Percentiles rank a stretch among this genome's conserved stretches.
Conservation (phyloP, 2,113 vertebrate genomes). For the Sterna hirundo region DNA sequence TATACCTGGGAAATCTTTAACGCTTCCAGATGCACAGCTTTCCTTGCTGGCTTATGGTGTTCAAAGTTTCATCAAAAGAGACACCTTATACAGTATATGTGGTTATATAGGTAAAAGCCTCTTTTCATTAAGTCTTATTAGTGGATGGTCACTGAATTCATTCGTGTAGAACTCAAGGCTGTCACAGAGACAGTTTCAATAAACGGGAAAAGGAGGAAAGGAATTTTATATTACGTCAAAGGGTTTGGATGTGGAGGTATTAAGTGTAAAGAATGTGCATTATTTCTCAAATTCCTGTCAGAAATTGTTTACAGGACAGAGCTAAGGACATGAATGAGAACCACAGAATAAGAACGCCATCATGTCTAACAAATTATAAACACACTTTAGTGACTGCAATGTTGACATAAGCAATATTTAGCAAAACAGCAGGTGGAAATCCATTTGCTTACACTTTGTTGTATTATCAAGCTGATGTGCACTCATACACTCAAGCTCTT, state of each 20-base stretch:
- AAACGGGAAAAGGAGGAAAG: not conserved
- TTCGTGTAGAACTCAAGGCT: not conserved
- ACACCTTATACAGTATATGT: not conserved
- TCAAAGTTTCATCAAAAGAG: not conserved
- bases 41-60: not conserved
- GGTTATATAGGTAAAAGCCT: not conserved
- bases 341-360: not conserved
- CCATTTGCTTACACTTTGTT: not conserved
- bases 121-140: not conserved
- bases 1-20: not conserved
- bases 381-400: not conserved
- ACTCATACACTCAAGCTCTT: not conserved
- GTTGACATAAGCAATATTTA: not conserved
- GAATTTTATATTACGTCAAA: not conserved
- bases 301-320: not conserved
- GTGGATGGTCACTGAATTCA: not conserved
- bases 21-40: not conserved
- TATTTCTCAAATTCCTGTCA: not conserved
- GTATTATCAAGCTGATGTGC: not conserved
- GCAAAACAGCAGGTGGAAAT: not conserved
- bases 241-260: not conserved
- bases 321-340: not conserved
- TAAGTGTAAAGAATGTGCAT: not conserved
- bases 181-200: not conserved
- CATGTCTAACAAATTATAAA: not conserved